Percentiles rank a stretch among this genome's conserved stretches.
Conservation (phyloP, 2,888 invertebrate species). For the Bugulina stolonifera region DNA sequence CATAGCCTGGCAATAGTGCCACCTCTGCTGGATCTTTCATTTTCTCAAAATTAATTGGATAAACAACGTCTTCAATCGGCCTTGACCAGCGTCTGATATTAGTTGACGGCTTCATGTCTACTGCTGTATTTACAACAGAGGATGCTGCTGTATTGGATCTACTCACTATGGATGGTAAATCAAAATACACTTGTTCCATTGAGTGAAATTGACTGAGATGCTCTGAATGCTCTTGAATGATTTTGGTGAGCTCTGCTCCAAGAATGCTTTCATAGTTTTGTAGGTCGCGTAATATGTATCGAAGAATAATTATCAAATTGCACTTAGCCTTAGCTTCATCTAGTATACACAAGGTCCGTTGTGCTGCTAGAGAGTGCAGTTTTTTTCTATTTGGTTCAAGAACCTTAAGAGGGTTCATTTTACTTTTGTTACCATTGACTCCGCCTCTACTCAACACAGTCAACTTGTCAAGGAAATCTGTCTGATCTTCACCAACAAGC, state of each 20-base stretch:
- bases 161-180: background rate
- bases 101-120: too few relatives aligned
- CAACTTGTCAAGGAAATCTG: background rate
- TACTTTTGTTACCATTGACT: constrained; percentile 30
- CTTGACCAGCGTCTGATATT: background rate
- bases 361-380: constrained; percentile 49
- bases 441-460: background rate
- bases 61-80: background rate
- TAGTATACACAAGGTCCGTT: constrained; percentile 51
- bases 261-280: constrained; percentile 41
- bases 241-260: constrained; percentile 41
- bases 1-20: background rate
- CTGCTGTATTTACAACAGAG: background rate
- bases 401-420: constrained; percentile 45
- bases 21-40: background rate
- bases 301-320: constrained; percentile 43
- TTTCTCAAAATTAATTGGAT: background rate
- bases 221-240: constrained; percentile 41
- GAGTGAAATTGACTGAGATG: constrained; percentile 42
- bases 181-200: constrained; percentile 30
- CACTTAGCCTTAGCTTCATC: constrained; percentile 45
- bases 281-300: constrained; percentile 43
- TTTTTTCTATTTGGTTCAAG: constrained; percentile 51
- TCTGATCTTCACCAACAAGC: background rate
- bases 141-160: background rate